Base-by-base conservation (phyloP, 1,140 invertebrate species). In the Parasteatoda tepidariorum region DNA sequence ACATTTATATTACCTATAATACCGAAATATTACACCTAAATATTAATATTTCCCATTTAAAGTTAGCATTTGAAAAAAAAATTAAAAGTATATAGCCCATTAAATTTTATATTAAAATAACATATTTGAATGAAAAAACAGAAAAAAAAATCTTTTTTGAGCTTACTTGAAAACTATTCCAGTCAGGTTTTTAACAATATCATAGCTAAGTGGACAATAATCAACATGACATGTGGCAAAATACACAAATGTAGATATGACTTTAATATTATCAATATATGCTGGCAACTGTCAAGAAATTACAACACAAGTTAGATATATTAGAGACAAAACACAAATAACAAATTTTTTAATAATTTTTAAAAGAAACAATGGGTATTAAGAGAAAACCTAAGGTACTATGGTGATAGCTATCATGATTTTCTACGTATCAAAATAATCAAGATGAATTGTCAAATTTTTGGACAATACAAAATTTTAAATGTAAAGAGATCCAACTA, bases 131-230 rank as follows among this genome's bases (percentile, higher is more conserved):
- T 18, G 57, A 30, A 57, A 71, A 9, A 54, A 54, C n/a, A 18
- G 2, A 26, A 18, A 66, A 31, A 57, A 55, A n/a, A 22, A 59
- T 57, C 18, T 18, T 22, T 62, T 18, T 55, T 55, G 13, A 18
- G 22, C 67, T 48, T 70, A 70, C 67, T 70, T 54, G 38, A 70
- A 70, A 7, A 70, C 11, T 24, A 48, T 6, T 7, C 26, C 28
- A 30, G 34, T 48, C 24, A 70, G 41, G 26, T 70, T 22, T 48
- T 5, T 38, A 22, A 28, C 22, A 9, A 48, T 15, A 48, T 26
- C 22, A 15, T 70, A 22, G 54, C 38, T 70, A 9, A 28, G 15
- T 48, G 41, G 22, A 15, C 4, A 15, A 1, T 11, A 22, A 1
- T 73, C 48, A 13, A 33, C 24, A 3, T 73, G 9, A 26, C 28